Evolutionary conservation across 2,888 invertebrate species (phyloP), one percentile per base, ranked within the genome.

Genomic region (Hypsopygia costalis): DNA sequence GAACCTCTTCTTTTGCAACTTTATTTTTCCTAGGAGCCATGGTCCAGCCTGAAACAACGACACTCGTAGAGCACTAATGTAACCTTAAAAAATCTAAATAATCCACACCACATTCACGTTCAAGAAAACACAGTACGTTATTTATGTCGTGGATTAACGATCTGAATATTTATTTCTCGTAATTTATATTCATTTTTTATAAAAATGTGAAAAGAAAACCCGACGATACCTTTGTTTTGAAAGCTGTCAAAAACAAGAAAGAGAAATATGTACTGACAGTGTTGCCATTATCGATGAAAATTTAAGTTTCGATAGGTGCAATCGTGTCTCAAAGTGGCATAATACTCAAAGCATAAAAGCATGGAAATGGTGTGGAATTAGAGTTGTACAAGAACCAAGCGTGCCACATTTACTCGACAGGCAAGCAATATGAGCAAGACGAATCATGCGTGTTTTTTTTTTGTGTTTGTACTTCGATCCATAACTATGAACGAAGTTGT

Each of bases 11-110:
- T 90, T 98, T 97, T 67, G 95, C 95, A 65, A 93, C 94, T 93
- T 98, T 98, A 90, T 97, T 97, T 92, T 98, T 98, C 74, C 98
- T 94, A 56, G 98, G 98, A 77, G 98, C 98, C 98, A 98, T 98
- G 78, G 69, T 67, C 86, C 59, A 82, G 80, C 80, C 87, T 81
- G 87, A 58, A 87, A 78, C 69, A 69, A 81, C 64, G 80, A 85
- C 80, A 83, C 74, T 78, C 59, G 52, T 70, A 55, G 51, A 74
- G 58, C 79, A 82, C 81, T 75, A 62, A 62, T 74, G 58, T 79
- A 81, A 85, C 82, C 80, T 72, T 44, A 61, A 77, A 71, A 74
- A 65, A 87, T 87, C 87, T 47, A 39, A 51, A 57, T 58, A 72
- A 86, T 86, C 86, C 64, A 53, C 47, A 43, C 51, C 69, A 59